phyloP scores from a whole-genome alignment of 2,888 invertebrate species.

The Diogma glabrata region DNA sequence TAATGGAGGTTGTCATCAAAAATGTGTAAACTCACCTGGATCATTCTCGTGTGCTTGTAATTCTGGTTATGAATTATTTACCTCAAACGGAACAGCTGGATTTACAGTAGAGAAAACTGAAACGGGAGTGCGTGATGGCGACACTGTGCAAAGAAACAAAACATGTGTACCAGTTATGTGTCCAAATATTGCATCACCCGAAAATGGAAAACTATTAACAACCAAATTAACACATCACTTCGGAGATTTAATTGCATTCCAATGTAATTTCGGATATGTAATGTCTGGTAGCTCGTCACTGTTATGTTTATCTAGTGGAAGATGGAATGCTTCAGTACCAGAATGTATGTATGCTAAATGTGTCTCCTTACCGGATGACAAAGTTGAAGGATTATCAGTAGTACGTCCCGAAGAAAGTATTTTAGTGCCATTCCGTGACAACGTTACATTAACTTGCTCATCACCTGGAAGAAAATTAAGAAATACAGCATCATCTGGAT shows the following conservation, averaged over 20 bases:
- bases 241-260: slow-evolving; percentile 80
- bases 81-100: slow-evolving; percentile 80
- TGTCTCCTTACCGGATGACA: slow-evolving; percentile 79
- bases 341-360: slow-evolving; percentile 89
- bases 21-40: slow-evolving; percentile 83
- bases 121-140: slow-evolving; percentile 78
- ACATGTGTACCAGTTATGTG: slow-evolving; percentile 93
- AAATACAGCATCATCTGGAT: slow-evolving; percentile 69
- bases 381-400: slow-evolving; percentile 71
- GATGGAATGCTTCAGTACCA: slow-evolving; percentile 89
- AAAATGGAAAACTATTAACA: slow-evolving; percentile 73
- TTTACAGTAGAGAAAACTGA: slow-evolving; percentile 69
- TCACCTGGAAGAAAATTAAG: slow-evolving; percentile 65
- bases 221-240: slow-evolving; percentile 77
- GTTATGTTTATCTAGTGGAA: slow-evolving; percentile 78
- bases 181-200: slow-evolving; percentile 60
- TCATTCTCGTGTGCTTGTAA: slow-evolving; percentile 81
- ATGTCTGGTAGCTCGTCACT: slow-evolving; percentile 79
- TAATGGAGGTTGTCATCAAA: slow-evolving; percentile 89
- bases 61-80: slow-evolving; percentile 82
- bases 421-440: slow-evolving; percentile 77
- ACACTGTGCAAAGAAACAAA: slow-evolving; percentile 81
- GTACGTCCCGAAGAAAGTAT: slow-evolving; percentile 71
- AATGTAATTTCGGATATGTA: slow-evolving; percentile 89
- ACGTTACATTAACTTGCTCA: slow-evolving; percentile 75